Evolutionary conservation across 2,113 vertebrate species (phyloP), one percentile per base, ranked within the genome.

Genomic region (Petrocephalus microphthalmus): DNA sequence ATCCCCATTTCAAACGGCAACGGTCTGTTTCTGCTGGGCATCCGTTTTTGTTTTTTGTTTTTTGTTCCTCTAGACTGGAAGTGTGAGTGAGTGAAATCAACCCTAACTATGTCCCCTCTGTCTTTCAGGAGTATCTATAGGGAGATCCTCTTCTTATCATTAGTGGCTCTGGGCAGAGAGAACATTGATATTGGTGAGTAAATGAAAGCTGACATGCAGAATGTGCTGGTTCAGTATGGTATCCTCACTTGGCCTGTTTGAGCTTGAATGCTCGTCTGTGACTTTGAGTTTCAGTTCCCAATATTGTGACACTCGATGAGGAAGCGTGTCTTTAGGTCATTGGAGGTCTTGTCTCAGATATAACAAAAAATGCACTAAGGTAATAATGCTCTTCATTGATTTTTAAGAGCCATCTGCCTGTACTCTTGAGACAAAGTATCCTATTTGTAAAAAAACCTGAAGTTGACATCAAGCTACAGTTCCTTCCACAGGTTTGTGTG

Each of bases 101-200:
- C 1, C 52, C 83, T 45, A 57, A 53, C 49, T 42, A 52, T 37
- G 20, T 52, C 2, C 10, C 60, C 6, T 90, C 0, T 87, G 22
- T 89, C 29, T 93, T 88, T 7, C 92, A 99, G 98, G 96, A 99
- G 98, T 92, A 95, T 99, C 93, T 99, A 99, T 85, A 96, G 98
- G 94, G 98, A 99, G 94, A 98, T 99, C 85, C 93, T 99, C 88
- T 99, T 99, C 92, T 95, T 99, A 60, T 97, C 98, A 5, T 92
- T 99, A 90, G 98, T 99, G 87, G 97, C 98, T 84, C 95, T 99
- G 94, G 98, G 98, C 91, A 97, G 95, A 93, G 98, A 99, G 89
- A 98, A 99, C 93, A 99, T 99, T 92, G 98, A 99, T 89, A 95
- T 99, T 20, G 98, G 98, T 99, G 93, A 97, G 98, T 95, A 8